Percentiles rank a stretch among this genome's conserved stretches.
These are phyloP conservation scores for Corticium candelabrum DNA, from an alignment of 37 sponge, comb jelly and placozoan genomes.

Conservation along the genomic window DNA sequence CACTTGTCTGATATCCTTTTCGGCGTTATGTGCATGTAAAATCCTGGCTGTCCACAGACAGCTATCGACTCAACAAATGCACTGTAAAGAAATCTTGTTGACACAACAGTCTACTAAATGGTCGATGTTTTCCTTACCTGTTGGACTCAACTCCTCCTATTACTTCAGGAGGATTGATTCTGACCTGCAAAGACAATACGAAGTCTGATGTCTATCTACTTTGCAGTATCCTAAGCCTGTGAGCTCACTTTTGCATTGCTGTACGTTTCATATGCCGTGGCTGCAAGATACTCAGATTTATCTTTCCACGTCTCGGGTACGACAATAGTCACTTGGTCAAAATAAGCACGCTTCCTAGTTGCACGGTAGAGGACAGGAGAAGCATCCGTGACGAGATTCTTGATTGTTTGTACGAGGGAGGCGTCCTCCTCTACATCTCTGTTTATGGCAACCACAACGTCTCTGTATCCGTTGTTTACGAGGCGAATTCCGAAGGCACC, in stretches of 20 bases:
- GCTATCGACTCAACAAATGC: background rate
- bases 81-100: too few species aligned
- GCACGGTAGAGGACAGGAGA: conserved; percentile 7
- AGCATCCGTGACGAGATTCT: background rate
- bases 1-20: background rate
- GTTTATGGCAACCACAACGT: background rate
- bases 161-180: background rate
- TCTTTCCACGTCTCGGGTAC: conserved; percentile 13
- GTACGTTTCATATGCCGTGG: background rate
- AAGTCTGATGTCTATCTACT: too few species aligned
- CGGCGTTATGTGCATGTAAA: conserved; percentile 2
- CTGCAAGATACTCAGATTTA: background rate
- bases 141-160: background rate
- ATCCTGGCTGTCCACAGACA: background rate
- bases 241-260: background rate
- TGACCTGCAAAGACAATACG: too few species aligned
- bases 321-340: conserved; percentile 8
- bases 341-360: conserved; percentile 12
- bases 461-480: conserved; percentile 1
- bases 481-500: background rate
- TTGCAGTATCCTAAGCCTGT: too few species aligned
- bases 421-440: background rate
- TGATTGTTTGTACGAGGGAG: background rate
- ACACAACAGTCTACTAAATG: too few species aligned
- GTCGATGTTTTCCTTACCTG: too few species aligned